Percentiles rank a stretch among this genome's conserved stretches.
These are phyloP conservation scores for Lasioglossum albipes DNA, from an alignment of 1,140 invertebrate species.

Conservation along the genomic window DNA sequence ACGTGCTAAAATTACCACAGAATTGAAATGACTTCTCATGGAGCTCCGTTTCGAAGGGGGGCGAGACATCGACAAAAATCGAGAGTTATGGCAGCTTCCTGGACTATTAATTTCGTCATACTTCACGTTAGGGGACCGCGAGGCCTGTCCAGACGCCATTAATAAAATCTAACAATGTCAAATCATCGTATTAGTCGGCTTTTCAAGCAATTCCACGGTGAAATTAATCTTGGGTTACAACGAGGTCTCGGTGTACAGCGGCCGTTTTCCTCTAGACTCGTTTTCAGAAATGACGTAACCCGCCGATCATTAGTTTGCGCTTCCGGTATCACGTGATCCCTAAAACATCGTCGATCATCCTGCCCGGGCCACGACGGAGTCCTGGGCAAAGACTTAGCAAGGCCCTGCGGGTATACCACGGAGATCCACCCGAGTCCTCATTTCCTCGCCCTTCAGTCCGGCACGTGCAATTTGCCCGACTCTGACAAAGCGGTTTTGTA, in stretches of 20 bases:
- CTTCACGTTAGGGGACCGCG: too few relatives aligned
- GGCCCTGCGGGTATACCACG: conserved; percentile 50
- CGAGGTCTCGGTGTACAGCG: not conserved
- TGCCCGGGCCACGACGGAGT: conserved; percentile 27
- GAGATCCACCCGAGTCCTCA: conserved; percentile 54
- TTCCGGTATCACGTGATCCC: conserved; percentile 64
- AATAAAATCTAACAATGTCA: not conserved
- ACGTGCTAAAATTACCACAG: too few relatives aligned
- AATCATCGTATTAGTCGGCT: not conserved
- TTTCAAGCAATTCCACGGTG: not conserved
- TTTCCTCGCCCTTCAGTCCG: conserved; percentile 56
- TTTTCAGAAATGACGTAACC: conserved; percentile 60
- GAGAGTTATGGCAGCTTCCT: too few relatives aligned
- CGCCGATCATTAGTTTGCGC: conserved; percentile 55
- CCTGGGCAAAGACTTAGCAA: conserved; percentile 41
- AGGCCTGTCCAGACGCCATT: not conserved
- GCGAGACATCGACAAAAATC: too few relatives aligned
- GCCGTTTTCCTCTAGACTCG: conserved; percentile 25
- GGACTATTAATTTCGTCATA: too few relatives aligned
- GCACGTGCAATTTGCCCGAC: conserved; percentile 57
- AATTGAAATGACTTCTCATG: too few relatives aligned
- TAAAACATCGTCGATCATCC: conserved; percentile 64
- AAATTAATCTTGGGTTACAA: not conserved
- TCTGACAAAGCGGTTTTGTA: conserved; percentile 58
- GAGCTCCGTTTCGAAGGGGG: too few relatives aligned